A percentile compares a stretch with the other conserved stretches of the same genome.
Conservation (phyloP, 2,797 vertebrate species). For the Aldrovandia affinis region DNA sequence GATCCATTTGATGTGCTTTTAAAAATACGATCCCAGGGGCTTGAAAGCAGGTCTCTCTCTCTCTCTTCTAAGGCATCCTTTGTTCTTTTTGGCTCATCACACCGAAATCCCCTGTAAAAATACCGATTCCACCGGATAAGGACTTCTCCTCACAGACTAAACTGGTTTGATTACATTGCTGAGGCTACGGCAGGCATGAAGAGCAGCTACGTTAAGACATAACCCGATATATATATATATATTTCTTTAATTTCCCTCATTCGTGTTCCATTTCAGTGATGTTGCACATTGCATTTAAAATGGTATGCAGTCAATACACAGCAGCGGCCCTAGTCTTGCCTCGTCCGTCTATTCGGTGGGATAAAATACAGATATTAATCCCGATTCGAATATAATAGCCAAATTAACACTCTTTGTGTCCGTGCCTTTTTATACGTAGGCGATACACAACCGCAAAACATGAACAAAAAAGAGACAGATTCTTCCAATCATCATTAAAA, state of each 20-base stretch:
- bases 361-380: constrained; percentile 52
- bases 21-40: constrained; percentile 90
- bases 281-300: constrained; percentile 53
- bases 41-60: constrained; percentile 73
- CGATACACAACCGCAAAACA: constrained; percentile 7
- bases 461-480: neutral
- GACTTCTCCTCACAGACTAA: constrained; percentile 64
- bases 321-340: constrained; percentile 45
- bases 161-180: constrained; percentile 50
- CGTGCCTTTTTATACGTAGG: constrained; percentile 11
- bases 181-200: constrained; percentile 42
- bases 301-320: constrained; percentile 52
- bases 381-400: constrained; percentile 31
- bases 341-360: constrained; percentile 45
- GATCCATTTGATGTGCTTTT: constrained; percentile 95
- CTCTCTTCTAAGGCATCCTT: constrained; percentile 89
- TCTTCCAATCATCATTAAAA: constrained; percentile 4
- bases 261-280: constrained; percentile 46
- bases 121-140: constrained; percentile 69
- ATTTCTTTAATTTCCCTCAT: constrained; percentile 43
- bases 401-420: constrained; percentile 37
- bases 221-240: neutral
- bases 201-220: constrained; percentile 35
- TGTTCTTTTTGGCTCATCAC: constrained; percentile 94
- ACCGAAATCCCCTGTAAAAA: constrained; percentile 86